These are phyloP conservation scores for Miniopterus natalensis DNA, from an alignment of 2,113 vertebrate genomes.

Conservation along the genomic window DNA sequence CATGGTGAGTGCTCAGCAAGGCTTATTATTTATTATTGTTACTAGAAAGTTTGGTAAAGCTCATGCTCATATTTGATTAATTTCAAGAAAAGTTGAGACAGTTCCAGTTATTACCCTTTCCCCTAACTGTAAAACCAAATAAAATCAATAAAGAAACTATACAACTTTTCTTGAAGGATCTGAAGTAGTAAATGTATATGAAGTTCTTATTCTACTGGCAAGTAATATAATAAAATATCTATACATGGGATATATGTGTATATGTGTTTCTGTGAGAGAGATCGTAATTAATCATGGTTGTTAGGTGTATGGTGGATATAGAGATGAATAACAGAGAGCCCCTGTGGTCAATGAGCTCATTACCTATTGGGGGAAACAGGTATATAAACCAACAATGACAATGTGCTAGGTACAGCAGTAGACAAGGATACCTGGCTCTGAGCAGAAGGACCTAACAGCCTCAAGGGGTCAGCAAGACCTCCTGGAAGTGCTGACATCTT, in stretches of 20 bases:
- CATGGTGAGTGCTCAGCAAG: not conserved
- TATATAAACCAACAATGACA: too few species aligned
- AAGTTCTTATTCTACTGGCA: constrained; percentile 16
- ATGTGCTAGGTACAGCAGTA: not conserved
- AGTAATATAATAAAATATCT: not conserved
- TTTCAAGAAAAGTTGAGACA: constrained; percentile 54
- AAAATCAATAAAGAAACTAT: not conserved
- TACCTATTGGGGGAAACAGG: not conserved
- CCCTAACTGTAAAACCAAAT: not conserved
- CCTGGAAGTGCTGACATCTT: not conserved
- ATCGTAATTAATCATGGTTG: not conserved
- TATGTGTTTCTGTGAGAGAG: not conserved
- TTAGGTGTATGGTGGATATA: not conserved
- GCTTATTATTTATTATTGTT: constrained; percentile 40
- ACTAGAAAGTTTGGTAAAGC: constrained; percentile 32
- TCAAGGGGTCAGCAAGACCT: not conserved
- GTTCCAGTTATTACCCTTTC: not conserved
- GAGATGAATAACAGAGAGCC: not conserved
- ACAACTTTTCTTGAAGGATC: not conserved
- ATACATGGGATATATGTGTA: not conserved
- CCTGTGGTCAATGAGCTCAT: not conserved
- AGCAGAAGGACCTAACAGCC: not conserved
- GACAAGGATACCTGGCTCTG: not conserved
- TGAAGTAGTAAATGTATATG: not conserved
- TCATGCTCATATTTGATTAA: constrained; percentile 4